These are phyloP conservation scores for Triplophysa dalaica DNA, from an alignment of 2,113 vertebrate species.

Conservation along the genomic window DNA sequence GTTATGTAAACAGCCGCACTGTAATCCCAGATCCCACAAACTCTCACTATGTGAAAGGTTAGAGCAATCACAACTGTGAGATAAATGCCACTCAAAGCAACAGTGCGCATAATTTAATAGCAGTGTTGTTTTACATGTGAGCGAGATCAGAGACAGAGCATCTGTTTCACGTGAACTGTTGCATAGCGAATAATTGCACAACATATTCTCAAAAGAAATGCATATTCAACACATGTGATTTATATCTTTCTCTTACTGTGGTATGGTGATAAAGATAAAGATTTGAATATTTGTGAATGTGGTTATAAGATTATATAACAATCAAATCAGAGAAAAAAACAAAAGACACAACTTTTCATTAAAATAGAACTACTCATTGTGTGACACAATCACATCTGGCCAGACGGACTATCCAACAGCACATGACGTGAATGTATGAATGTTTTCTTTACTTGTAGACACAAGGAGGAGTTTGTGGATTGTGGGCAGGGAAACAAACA, in stretches of 20 bases:
- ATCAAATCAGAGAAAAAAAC: background rate
- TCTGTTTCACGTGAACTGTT: background rate
- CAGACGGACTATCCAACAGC: background rate
- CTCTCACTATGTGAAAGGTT: constrained; percentile 23
- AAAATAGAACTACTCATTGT: background rate
- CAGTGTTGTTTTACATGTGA: background rate
- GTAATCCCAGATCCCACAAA: constrained; percentile 34
- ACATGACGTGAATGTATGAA: background rate
- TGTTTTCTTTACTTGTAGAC: constrained; percentile 20
- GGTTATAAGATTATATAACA: background rate
- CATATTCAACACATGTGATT: background rate
- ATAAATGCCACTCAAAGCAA: background rate
- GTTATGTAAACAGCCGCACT: constrained; percentile 40
- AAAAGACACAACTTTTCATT: background rate
- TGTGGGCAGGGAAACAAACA: constrained; percentile 8
- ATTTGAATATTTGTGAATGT: background rate
- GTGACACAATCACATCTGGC: background rate
- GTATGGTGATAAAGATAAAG: no score
- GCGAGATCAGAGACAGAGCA: background rate
- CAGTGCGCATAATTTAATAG: background rate
- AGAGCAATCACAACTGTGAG: background rate
- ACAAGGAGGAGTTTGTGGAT: constrained; percentile 53
- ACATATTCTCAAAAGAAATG: background rate
- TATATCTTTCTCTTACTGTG: no score
- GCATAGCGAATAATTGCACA: background rate